phyloP scores from a whole-genome alignment of 2,797 vertebrate species.

The Nannoperca obscura region DNA sequence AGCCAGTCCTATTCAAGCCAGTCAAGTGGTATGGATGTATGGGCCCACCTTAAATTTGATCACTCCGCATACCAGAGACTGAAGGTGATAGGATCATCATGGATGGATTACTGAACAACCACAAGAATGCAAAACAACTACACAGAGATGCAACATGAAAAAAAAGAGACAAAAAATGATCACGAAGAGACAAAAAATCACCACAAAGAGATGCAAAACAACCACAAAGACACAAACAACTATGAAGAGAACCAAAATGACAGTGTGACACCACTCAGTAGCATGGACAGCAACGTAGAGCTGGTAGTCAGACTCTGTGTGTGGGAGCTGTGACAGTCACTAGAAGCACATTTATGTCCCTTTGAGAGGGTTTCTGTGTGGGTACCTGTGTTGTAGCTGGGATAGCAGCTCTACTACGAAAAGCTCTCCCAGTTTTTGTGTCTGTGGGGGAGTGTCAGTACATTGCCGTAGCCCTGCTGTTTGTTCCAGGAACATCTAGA shows the following conservation, averaged over 20 bases:
- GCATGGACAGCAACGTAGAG: not conserved
- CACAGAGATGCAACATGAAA: not conserved
- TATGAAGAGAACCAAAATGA: not conserved
- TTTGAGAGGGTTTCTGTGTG: not conserved
- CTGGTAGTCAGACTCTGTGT: not conserved
- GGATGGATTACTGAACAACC: slow-evolving; percentile 1
- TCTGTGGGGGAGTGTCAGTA: not conserved
- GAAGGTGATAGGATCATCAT: not conserved
- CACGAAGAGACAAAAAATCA: not conserved
- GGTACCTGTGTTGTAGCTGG: not conserved
- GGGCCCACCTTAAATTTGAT: not conserved
- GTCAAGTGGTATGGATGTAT: slow-evolving; percentile 17
- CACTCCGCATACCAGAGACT: not conserved
- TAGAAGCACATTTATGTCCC: not conserved
- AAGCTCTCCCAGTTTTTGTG: not conserved
- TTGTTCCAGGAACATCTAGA: slow-evolving; percentile 1
- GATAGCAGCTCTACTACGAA: not conserved
- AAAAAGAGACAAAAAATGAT: not conserved
- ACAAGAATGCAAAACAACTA: no score
- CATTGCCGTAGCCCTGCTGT: not conserved
- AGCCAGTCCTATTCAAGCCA: slow-evolving; percentile 36
- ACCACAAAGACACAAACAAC: not conserved
- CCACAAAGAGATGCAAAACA: not conserved
- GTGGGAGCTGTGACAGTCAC: not conserved
- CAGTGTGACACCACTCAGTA: not conserved